Evolutionary conservation across 2,888 invertebrate genomes (phyloP), one percentile per base, ranked within the genome.

Genomic region (Neelides folsomi): DNA sequence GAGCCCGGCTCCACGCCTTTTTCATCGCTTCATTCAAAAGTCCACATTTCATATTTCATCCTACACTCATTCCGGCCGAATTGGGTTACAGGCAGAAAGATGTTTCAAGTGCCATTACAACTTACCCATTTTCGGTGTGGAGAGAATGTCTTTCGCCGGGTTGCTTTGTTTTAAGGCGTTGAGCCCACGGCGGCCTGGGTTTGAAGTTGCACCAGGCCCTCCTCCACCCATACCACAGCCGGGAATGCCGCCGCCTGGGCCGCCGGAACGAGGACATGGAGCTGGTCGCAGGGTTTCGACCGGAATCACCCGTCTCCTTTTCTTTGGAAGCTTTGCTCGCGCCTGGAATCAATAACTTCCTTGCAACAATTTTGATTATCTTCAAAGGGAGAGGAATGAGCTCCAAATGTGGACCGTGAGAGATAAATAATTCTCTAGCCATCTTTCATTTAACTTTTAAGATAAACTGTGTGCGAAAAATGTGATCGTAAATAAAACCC

Each of bases 241-340:
- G 60, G 66, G 60, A 5, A 27, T 27, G 3, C 27, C 27, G 27
- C 27, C 27, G 27, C 27, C 27, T 27, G 27, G 27, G 27, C 27
- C 27, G 52, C 67, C 68, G 62, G 47, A 66, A 57, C 70, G 69
- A 64, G 77, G 76, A 62, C 76, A 68, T 60, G 76, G 73, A 4
- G 82, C 81, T 54, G 80, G 82, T 66, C 86, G 75, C 19, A 87
- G 82, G 64, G 89, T 90, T 71, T 97, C 97, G 57, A 95, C 93
- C 54, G 94, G 94, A 70, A 97, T 76, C 63, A 98, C 95, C 69
- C 95, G 79, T 74, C 98, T 79, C 64, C 97, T 77, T 76, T 95
- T 95, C 78, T 98, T 98, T 59, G 98, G 98, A 73, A 99, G 79
- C 75, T 99, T 98, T 57, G 95, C 94, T 68, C 98, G 78, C 62